Evolutionary conservation across 2,888 invertebrate genomes (phyloP).

Genomic region (Seira musarum): DNA sequence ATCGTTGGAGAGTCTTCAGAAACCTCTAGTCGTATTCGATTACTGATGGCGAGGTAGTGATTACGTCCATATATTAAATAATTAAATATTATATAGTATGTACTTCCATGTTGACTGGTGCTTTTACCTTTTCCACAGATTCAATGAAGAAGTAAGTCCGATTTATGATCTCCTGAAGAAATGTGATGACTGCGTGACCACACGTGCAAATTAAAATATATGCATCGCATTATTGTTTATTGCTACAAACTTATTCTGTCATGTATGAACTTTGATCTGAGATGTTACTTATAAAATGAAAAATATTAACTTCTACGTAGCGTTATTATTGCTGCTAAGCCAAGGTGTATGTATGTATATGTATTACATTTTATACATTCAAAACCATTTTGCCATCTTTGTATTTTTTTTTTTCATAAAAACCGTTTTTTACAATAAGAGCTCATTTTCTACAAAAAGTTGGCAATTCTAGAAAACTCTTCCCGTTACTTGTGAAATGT

Average conservation of each 20-base stretch:
- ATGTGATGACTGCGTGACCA: slow-evolving; percentile 3
- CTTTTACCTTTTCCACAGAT: slow-evolving; percentile 9
- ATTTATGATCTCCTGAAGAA: slow-evolving; percentile 24
- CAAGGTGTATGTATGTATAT: too few species aligned
- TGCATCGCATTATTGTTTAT: too few species aligned
- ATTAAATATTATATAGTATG: too few species aligned
- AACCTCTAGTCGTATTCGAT: slow-evolving; percentile 4
- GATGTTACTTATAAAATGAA: too few species aligned
- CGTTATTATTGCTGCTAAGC: too few species aligned
- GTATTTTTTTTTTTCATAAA: background rate
- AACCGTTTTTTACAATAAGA: background rate
- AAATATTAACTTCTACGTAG: too few species aligned
- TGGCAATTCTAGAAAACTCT: slow-evolving; percentile 35
- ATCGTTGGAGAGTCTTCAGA: slow-evolving; percentile 6
- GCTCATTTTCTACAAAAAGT: background rate
- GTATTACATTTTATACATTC: too few species aligned
- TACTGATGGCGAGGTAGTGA: slow-evolving; percentile 18
- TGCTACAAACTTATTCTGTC: background rate
- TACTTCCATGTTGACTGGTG: too few species aligned
- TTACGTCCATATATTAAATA: background rate
- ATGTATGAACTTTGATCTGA: too few species aligned
- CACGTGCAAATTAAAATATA: too few species aligned
- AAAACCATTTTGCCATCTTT: too few species aligned
- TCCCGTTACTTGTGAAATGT: slow-evolving; percentile 60
- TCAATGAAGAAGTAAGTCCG: slow-evolving; percentile 21